These are phyloP conservation scores for Drosophila willistoni DNA, from an alignment of 1,140 invertebrate species.

Conservation along the genomic window DNA sequence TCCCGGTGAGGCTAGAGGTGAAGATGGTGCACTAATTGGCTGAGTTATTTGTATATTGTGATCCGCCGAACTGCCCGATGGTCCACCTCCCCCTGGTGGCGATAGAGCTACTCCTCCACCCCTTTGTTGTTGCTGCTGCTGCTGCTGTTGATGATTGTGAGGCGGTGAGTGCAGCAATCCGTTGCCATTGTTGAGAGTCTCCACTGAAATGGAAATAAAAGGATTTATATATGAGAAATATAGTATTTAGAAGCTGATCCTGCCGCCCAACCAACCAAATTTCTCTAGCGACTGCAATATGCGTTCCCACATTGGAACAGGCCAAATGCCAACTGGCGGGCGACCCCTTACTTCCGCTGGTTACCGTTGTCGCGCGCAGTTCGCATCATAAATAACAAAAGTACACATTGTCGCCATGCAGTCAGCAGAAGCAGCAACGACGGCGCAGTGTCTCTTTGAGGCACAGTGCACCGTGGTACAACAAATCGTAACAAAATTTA, in stretches of 20 bases:
- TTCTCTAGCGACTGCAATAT: conserved; percentile 49
- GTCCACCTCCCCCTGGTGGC: conserved; percentile 47
- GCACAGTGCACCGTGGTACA: conserved; percentile 6
- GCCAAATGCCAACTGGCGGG: conserved; percentile 10
- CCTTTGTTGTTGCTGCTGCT: conserved; percentile 53
- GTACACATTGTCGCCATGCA: conserved; percentile 42
- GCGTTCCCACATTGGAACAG: conserved; percentile 54
- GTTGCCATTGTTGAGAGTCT: conserved; percentile 86
- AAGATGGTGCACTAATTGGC: conserved; percentile 87
- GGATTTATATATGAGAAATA: conserved; percentile 14
- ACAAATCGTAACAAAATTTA: neutral
- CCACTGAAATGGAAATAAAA: conserved; percentile 84
- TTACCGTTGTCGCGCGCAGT: conserved; percentile 34
- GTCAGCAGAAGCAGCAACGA: neutral
- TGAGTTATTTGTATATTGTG: conserved; percentile 87
- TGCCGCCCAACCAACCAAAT: conserved; percentile 44
- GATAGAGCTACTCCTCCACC: conserved; percentile 36
- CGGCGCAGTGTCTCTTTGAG: conserved; percentile 36
- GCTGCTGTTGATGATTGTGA: conserved; percentile 84
- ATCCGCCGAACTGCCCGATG: conserved; percentile 50
- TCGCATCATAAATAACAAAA: conserved; percentile 62
- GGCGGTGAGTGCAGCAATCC: conserved; percentile 86
- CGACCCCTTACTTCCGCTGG: conserved; percentile 46
- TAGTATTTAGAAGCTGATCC: conserved; percentile 8
- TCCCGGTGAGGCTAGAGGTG: conserved; percentile 85